These are phyloP conservation scores for Mantis religiosa DNA, from an alignment of 2,888 invertebrate species.

Conservation along the genomic window DNA sequence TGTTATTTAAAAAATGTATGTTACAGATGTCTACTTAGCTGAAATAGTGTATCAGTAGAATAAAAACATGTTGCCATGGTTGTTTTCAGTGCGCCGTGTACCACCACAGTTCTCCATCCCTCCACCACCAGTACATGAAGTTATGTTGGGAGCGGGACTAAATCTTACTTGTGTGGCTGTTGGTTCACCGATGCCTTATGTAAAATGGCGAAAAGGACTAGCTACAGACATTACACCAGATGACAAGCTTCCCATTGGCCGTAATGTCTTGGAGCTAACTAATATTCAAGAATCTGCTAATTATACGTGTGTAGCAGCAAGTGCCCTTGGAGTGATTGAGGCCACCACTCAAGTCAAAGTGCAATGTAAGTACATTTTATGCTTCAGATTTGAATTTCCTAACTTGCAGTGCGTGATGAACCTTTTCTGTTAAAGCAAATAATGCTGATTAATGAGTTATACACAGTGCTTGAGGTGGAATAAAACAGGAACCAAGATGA, in stretches of 20 bases:
- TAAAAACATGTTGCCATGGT: not conserved
- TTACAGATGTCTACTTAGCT: too few relatives aligned
- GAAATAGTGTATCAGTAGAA: too few relatives aligned
- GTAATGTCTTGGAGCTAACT: conserved; percentile 79
- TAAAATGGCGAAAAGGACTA: conserved; percentile 85
- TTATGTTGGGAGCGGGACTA: conserved; percentile 85
- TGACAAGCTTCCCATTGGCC: conserved; percentile 78
- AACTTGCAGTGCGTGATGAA: not conserved
- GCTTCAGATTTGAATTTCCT: not conserved
- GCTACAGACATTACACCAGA: conserved; percentile 82
- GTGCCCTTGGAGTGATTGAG: conserved; percentile 89
- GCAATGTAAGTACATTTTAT: conserved; percentile 69
- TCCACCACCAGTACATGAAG: conserved; percentile 79
- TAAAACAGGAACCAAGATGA: too few relatives aligned
- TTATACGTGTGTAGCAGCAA: conserved; percentile 95
- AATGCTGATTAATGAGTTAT: too few relatives aligned
- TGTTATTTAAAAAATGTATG: too few relatives aligned
- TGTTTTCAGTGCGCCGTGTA: conserved; percentile 80
- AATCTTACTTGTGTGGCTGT: conserved; percentile 96
- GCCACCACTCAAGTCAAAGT: conserved; percentile 86
- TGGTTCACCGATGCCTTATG: conserved; percentile 96
- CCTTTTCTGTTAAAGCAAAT: too few relatives aligned
- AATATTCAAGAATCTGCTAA: conserved; percentile 90
- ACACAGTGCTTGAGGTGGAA: too few relatives aligned
- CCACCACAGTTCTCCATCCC: conserved; percentile 93